Percentiles rank a stretch among this genome's conserved stretches.
These are phyloP conservation scores for Anomalospiza imberbis DNA, from an alignment of 2,797 vertebrate genomes.

Conservation along the genomic window DNA sequence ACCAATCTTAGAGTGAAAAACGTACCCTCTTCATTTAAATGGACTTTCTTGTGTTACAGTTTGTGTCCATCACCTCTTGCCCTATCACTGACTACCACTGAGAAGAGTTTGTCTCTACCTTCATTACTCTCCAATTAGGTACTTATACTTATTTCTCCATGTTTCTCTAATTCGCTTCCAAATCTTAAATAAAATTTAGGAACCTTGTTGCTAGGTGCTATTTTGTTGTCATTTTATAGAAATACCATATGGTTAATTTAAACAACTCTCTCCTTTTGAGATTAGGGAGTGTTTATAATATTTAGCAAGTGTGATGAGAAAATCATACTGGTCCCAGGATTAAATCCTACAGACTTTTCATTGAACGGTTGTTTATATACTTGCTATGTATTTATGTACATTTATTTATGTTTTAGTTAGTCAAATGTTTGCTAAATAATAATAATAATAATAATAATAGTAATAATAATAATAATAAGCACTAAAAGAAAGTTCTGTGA, in stretches of 20 bases:
- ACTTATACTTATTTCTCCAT: not conserved
- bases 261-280: not conserved
- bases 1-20: not conserved
- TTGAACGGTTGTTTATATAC: not conserved
- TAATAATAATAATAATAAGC: no score
- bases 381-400: not conserved
- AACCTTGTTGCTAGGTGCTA: not conserved
- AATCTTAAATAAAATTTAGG: not conserved
- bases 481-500: not conserved
- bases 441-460: not conserved
- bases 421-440: not conserved
- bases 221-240: not conserved
- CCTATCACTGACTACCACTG: not conserved
- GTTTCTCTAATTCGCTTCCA: not conserved
- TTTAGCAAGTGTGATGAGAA: not conserved
- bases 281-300: not conserved
- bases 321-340: not conserved
- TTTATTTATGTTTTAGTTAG: not conserved
- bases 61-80: not conserved
- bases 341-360: not conserved
- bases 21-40: not conserved
- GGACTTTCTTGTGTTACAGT: not conserved
- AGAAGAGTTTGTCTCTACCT: not conserved
- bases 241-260: not conserved
- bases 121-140: not conserved